phyloP scores from a whole-genome alignment of 2,888 invertebrate genomes.

The Aphodius sticticus region DNA sequence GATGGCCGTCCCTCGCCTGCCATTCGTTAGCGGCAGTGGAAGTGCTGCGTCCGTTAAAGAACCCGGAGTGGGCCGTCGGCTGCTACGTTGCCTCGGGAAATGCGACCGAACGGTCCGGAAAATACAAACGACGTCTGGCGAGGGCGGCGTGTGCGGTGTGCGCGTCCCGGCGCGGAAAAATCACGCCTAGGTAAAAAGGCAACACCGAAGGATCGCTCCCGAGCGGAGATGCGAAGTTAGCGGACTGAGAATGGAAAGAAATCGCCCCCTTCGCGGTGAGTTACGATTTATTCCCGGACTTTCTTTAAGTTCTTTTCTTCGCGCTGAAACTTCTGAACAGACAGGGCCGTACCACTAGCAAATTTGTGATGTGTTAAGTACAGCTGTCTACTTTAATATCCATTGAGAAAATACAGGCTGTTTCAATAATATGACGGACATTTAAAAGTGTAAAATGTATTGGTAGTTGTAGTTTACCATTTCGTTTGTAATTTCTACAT shows the following conservation, averaged over 20 bases:
- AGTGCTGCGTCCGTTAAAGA: background rate
- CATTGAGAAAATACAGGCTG: background rate
- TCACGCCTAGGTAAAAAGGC: slow-evolving; percentile 4
- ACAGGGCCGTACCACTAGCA: background rate
- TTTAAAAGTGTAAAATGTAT: background rate
- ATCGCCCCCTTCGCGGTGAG: background rate
- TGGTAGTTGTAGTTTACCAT: too few species aligned
- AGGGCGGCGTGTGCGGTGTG: background rate
- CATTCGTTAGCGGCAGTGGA: background rate
- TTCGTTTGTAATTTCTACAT: too few species aligned
- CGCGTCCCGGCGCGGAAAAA: slow-evolving; percentile 4
- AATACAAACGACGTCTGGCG: slow-evolving; percentile 4
- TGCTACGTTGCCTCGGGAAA: background rate
- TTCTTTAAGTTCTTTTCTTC: background rate
- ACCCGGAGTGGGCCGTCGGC: background rate
- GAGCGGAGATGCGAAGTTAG: background rate
- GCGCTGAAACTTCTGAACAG: background rate
- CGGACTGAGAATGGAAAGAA: background rate
- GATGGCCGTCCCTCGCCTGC: background rate
- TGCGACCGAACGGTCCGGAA: background rate
- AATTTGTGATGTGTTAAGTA: background rate
- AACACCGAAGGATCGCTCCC: background rate
- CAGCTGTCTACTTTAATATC: background rate
- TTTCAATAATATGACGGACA: background rate
- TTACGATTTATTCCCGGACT: background rate